Evolutionary conservation across 2,888 invertebrate genomes (phyloP), one percentile per base, ranked within the genome.

Genomic region (Chloroclystis v-ata): DNA sequence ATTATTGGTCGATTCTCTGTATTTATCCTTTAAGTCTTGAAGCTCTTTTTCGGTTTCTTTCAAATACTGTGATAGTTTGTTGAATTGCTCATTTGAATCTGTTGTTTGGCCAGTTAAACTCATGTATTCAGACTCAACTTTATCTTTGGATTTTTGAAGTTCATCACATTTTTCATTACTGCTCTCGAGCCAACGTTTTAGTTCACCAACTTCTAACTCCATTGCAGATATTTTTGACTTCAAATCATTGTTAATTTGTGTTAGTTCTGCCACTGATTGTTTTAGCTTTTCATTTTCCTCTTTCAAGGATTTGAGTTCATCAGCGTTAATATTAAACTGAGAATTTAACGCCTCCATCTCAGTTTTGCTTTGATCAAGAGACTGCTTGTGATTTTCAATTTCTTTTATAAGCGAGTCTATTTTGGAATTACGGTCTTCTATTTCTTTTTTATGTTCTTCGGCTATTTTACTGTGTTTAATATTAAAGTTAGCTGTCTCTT

Each of bases 41-140:
- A 90, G 75, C 54, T 90, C 88, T 56, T 86, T 89, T 63, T 91
- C 91, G 32, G 91, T 89, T 11, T 83, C 82, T 59, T 89, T 86
- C 1, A 91, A 69, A 57, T 90, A 89, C 54, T 89, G 88, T 2
- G 89, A 87, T 26, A 91, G 69, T 57, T 89, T 86, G 46, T 82
- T 76, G 39, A 91, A 82, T 60, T 92, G 89, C 47, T 89, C 89
- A 59, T 89, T 90, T 0, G 91, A 91, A 67, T 92, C 89, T 10
- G 88, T 89, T 0, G 91, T 85, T 52, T 90, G 89, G 33, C 87
- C 90, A 39, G 90, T 90, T 28, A 92, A 68, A 63, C 85, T 87
- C 41, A 89, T 75, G 51, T 93, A 88, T 65, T 92, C 91, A 4
- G 82, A 66, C 74, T 92, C 91, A 12, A 90, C 75, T 43, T 89